phyloP scores from a whole-genome alignment of 2,797 vertebrate species.

The Caiman crocodilus region DNA sequence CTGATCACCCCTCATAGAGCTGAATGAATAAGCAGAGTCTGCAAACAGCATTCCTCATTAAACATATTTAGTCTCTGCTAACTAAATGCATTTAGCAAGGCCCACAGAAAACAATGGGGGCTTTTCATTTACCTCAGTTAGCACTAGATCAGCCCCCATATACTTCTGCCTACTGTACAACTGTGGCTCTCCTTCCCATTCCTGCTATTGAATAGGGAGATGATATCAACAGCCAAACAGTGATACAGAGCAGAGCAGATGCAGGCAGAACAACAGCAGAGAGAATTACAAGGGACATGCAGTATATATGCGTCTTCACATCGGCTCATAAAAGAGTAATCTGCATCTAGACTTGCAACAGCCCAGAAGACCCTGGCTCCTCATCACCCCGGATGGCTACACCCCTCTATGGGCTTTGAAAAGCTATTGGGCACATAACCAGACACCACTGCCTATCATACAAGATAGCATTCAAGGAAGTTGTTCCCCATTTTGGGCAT shows the following conservation, averaged over 20 bases:
- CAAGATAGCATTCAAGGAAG: not conserved
- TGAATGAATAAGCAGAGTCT: not conserved
- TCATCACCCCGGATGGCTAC: not conserved
- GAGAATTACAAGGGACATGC: not conserved
- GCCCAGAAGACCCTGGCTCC: not conserved
- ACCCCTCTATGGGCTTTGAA: not conserved
- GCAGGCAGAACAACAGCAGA: not conserved
- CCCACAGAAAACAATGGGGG: not conserved
- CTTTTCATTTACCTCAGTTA: not conserved
- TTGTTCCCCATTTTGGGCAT: fast-evolving
- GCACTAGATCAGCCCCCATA: not conserved
- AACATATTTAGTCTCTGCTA: not conserved
- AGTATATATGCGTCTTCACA: not conserved
- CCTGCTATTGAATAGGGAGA: not conserved
- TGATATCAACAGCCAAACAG: not conserved
- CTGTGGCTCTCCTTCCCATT: not conserved
- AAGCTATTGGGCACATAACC: not conserved
- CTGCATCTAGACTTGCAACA: not conserved
- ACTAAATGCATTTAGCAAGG: not conserved
- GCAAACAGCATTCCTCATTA: not conserved
- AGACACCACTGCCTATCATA: not conserved
- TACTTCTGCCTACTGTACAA: not conserved
- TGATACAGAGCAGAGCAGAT: not conserved
- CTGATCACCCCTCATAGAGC: not conserved
- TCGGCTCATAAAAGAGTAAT: not conserved